Base-by-base conservation (phyloP, 2,888 invertebrate species). In the Emmelina monodactyla region DNA sequence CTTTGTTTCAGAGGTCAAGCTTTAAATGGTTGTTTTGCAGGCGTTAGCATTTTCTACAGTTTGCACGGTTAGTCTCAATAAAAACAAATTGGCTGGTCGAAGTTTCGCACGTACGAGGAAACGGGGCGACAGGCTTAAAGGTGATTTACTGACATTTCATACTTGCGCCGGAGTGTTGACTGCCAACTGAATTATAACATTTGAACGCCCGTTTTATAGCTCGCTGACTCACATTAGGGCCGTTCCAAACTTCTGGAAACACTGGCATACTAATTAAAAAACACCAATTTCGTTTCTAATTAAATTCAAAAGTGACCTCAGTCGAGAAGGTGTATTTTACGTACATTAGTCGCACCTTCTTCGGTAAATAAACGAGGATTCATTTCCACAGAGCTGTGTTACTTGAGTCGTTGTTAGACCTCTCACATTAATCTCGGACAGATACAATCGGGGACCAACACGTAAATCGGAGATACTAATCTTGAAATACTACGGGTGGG, bases 31-130 rank as follows among this genome's bases (percentile, higher is more conserved):
- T 58, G 49, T 76, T 76, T 78, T 78, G 75, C 73, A 72, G 61
- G 63, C 62, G 64, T 75, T 70, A 69, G 71, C 71, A 65, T 70
- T 38, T 75, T 72, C 70, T 65, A 66, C 66, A 71, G 71, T 76
- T 75, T 75, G 73, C 76, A 76, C 75, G 76, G 76, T 75, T 72
- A 75, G 75, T 75, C 73, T 72, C 73, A 72, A 78, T 78, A 78
- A 78, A 76, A 78, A 78, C 69, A 78, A 75, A 78, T 78, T 75
- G 76, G 71, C 68, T 62, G 62, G 63, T 69, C 65, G 70, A 64
- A 65, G 69, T 67, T 68, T 71, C 61, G 59, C 76, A 76, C 76
- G 76, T 76, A 60, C 76, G 58, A 71, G 73, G 72, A 75, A 75
- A 61, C 66, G 42, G 52, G 49, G 68, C 72, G 75, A 73, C 75